phyloP scores from a whole-genome alignment of 35 echinoderm and acorn worm genomes.

The Lytechinus variegatus region DNA sequence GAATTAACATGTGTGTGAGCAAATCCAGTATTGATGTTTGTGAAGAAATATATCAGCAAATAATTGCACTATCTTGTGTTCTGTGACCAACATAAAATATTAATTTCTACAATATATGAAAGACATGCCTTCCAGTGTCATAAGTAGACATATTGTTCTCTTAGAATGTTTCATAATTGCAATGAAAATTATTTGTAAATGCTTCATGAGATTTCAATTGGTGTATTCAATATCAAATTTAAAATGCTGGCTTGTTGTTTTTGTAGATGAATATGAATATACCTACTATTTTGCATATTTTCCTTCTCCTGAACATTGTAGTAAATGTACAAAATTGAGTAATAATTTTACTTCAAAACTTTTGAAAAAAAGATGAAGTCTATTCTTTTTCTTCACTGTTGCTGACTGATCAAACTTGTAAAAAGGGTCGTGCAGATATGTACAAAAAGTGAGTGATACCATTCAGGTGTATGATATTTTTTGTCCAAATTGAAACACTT shows the following conservation, averaged over 20 bases:
- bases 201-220: not conserved
- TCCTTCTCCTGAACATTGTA: not conserved
- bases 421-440: not conserved
- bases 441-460: not conserved
- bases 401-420: not conserved
- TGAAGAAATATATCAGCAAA: not conserved
- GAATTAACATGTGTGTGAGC: not conserved
- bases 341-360: not conserved
- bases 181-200: not conserved
- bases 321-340: not conserved
- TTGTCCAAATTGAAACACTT: not conserved
- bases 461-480: slow-evolving; percentile 6
- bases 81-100: not conserved
- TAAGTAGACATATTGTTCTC: not conserved
- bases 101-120: not conserved
- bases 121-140: not conserved
- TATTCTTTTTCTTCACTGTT: not conserved
- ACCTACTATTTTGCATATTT: not conserved
- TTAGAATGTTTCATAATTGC: not conserved
- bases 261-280: not conserved
- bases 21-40: slow-evolving; percentile 4
- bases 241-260: not conserved
- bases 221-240: not conserved
- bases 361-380: not conserved
- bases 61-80: not conserved